Conservation (phyloP, 1,140 invertebrate genomes). For the Drosophila ohnishii region DNA sequence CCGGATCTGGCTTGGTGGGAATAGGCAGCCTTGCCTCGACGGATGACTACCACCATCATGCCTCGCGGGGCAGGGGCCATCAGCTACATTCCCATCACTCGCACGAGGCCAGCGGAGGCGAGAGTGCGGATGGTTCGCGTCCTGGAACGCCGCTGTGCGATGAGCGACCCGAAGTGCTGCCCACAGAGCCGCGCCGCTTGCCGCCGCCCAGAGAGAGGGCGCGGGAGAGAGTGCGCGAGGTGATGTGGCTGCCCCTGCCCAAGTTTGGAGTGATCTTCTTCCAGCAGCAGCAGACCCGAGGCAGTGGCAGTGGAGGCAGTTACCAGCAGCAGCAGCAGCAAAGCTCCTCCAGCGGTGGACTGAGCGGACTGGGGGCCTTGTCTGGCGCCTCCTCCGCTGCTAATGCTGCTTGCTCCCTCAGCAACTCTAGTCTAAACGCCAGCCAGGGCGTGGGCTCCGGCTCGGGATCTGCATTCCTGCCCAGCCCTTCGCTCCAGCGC, state of each 20-base stretch:
- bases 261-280: conserved; percentile 91
- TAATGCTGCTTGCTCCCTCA: conserved; percentile 36
- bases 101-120: conserved; percentile 81
- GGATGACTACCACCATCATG: conserved; percentile 77
- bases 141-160: conserved; percentile 93
- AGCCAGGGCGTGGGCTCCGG: conserved; percentile 39
- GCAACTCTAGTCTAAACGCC: conserved; percentile 80
- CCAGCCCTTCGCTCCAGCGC: conserved; percentile 66
- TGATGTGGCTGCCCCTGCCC: conserved; percentile 91
- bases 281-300: conserved; percentile 64
- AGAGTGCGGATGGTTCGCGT: conserved; percentile 85
- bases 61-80: conserved; percentile 76
- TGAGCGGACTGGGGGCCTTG: conserved; percentile 12
- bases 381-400: conserved; percentile 5
- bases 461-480: conserved; percentile 60
- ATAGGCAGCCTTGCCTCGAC: conserved; percentile 45
- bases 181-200: conserved; percentile 89
- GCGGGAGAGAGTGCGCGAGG: conserved; percentile 86
- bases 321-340: conserved; percentile 41
- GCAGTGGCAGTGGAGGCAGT: conserved; percentile 21
- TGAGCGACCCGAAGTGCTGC: conserved; percentile 90
- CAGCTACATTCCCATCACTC: conserved; percentile 83
- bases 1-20: conserved; percentile 22
- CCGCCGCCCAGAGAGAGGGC: conserved; percentile 86
- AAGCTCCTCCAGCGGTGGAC: conserved; percentile 11